Percentiles rank a stretch among this genome's conserved stretches.
Evolutionary conservation across 2,797 vertebrate genomes (phyloP).

Genomic region (Pangasius krempfi): DNA sequence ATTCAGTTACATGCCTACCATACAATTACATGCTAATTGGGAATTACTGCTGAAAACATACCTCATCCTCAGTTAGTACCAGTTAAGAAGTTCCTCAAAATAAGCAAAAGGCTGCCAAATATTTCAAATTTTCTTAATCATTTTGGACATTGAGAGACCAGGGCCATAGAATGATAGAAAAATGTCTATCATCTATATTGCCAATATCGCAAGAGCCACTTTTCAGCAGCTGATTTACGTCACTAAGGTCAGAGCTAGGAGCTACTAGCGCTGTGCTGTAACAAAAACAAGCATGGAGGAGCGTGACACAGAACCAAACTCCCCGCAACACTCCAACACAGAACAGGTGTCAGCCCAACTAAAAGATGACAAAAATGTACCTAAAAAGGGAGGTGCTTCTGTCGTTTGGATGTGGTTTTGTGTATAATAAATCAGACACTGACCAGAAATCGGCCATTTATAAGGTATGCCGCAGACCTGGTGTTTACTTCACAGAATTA

Average conservation of each 20-base stretch:
- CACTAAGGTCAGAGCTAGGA: neutral
- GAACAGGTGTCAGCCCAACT: too few species aligned
- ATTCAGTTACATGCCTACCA: neutral
- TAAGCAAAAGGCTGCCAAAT: neutral
- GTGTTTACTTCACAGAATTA: too few species aligned
- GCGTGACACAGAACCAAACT: too few species aligned
- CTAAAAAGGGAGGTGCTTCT: neutral
- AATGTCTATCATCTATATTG: neutral
- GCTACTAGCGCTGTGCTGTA: neutral
- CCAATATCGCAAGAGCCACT: neutral
- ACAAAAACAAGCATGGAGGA: neutral
- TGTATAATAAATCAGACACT: neutral
- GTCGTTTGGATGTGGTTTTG: neutral
- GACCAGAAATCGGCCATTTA: too few species aligned
- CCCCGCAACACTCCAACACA: too few species aligned
- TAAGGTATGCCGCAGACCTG: too few species aligned
- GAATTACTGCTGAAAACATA: neutral
- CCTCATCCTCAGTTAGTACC: neutral
- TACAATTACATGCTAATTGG: neutral
- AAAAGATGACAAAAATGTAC: neutral
- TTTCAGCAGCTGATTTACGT: neutral
- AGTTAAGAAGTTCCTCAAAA: neutral
- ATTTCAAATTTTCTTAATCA: neutral
- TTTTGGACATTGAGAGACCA: neutral
- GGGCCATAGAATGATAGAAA: neutral